Base-by-base conservation (phyloP, 2,113 vertebrate genomes). In the Salvelinus sp. region DNA sequence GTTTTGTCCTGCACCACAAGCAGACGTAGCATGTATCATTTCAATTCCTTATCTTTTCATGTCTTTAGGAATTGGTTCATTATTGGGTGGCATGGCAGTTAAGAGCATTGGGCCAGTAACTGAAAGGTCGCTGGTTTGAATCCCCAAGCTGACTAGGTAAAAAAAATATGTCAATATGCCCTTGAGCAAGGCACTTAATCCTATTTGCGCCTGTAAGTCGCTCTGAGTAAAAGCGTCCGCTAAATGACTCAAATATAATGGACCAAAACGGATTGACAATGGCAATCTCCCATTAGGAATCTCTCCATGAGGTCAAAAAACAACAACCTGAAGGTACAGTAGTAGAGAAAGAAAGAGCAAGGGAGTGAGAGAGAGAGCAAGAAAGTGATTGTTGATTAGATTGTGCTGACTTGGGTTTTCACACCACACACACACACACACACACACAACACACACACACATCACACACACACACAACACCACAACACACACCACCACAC, bases 361-460 rank as follows among this genome's bases (percentile, higher is more conserved):
- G 44, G 70, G 22, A 7, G 33, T 3, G 66, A 20, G 28, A 20
- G 30, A 33, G 16, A 25, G 25, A 25, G 25, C 4, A 18, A 18
- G 20, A 14, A 23, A 48, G 68, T 22, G 68, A 9, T 48, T 80
- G 76, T 82, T 83, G 85, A 86, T 85, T 79, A 80, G 75, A 85
- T 65, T 75, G 65, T 22, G 67, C 81, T 82, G 74, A 67, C 82
- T 38, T 12, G 44, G 75, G 76, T 77, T 83, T 14, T 14, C 4
- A 70, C 20, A 69, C 30, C 4, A 70, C 20, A 69, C 30, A 69
- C 73, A 76, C 4, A 70, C 20, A 69, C 30, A 69, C 73, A 76
- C 4, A 70, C 20, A 69, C 30, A 69, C 73, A 76, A 76, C 4
- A 70, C 20, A 69, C 30, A 69, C 73, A 76, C 4, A 70, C 20